Evolutionary conservation across 2,888 invertebrate genomes (phyloP), one percentile per base, ranked within the genome.

Genomic region (Chalcosyrphus nemorum): DNA sequence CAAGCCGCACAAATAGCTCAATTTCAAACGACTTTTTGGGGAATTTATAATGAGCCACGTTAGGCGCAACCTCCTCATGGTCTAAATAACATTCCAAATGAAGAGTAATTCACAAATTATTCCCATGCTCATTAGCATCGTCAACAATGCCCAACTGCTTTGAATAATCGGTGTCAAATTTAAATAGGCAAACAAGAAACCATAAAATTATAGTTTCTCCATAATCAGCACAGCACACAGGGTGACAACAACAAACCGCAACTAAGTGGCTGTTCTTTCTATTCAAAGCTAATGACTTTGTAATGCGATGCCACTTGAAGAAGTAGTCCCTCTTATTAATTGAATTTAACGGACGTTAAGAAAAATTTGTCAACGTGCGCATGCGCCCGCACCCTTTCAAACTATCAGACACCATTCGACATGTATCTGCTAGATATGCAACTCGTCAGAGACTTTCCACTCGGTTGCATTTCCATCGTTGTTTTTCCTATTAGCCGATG

Each of bases 301-400:
- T 76, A 76, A 65, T 65, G 57, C 19, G 27, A 76, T 59, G 38
- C 21, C 29, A 15, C 38, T 45, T 52, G 13, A 54, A 17, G 54
- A 52, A 3, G 15, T 43, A 24, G 2, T 2, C 2, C 27, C n/a
- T 4, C 24, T 80, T 2, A 66, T 81, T 81, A 81, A 81, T 81
- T 77, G 29, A 81, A 76, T 81, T 76, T 71, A 66, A 77, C 76
- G 74, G 65, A 32, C 19, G 6, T 24, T 5, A 17, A 43, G 50
- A 56, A 63, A 70, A 54, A 27, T 68, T 59, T 66, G 68, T 80
- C 59, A 63, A 66, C 56, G 45, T 57, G 45, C 70, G 59, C 47
- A 29, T 75, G 57, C 56, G 38, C 57, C n/a, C n/a, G 17, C 17
- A 24, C 43, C 27, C 74, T n/a, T n/a, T n/a, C n/a, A n/a, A 66